phyloP scores from a whole-genome alignment of 2,888 invertebrate species.

The Buathra laborator region DNA sequence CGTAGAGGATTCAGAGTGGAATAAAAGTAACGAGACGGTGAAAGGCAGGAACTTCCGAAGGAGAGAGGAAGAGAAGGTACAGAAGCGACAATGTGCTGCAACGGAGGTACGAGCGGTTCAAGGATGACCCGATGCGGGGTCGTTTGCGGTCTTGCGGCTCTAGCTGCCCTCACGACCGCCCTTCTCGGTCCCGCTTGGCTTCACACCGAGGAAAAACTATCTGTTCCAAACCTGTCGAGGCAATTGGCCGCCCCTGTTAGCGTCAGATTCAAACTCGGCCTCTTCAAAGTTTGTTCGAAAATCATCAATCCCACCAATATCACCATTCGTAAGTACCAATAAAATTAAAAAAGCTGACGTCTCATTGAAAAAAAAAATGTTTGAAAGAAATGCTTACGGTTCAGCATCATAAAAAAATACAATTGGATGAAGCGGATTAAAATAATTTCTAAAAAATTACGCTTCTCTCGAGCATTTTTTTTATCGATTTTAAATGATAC shows the following conservation, averaged over 20 bases:
- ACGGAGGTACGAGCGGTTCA: constrained; percentile 80
- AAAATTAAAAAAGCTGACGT: not conserved
- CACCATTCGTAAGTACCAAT: constrained; percentile 79
- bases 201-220: constrained; percentile 82
- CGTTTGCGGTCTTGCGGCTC: constrained; percentile 83
- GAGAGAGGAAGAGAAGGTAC: constrained; percentile 33
- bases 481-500: too few species aligned
- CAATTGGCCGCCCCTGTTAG: constrained; percentile 78
- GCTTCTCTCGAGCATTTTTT: too few species aligned
- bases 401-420: too few species aligned
- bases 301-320: constrained; percentile 82
- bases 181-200: constrained; percentile 84
- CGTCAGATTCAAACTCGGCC: constrained; percentile 82
- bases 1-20: not conserved
- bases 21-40: constrained; percentile 15
- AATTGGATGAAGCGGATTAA: too few species aligned
- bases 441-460: too few species aligned
- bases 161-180: constrained; percentile 82
- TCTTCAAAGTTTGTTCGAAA: constrained; percentile 82
- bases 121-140: constrained; percentile 83
- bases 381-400: too few species aligned
- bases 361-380: too few species aligned
- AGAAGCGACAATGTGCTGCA: constrained; percentile 80
- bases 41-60: constrained; percentile 7
- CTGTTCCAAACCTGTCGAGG: constrained; percentile 77